Conservation (phyloP, 2,888 invertebrate species). For the Tipula vernalis region DNA sequence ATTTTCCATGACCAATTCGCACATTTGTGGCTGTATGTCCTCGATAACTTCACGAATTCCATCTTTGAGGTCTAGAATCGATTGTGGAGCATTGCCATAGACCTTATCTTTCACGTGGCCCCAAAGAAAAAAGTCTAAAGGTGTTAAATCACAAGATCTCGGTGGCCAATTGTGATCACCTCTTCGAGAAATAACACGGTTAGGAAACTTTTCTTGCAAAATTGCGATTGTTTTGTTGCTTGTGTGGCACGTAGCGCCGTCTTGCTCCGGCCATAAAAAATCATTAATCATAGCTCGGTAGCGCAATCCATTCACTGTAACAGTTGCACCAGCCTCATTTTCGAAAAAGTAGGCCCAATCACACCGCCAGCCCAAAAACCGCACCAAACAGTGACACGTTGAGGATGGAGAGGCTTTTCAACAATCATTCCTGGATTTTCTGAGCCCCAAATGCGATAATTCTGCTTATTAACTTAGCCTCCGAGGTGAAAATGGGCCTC, state of each 20-base stretch:
- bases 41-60: neutral
- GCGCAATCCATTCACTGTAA: no score
- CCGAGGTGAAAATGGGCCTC: no score
- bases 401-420: no score
- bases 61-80: neutral
- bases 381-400: no score
- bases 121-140: neutral
- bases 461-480: no score
- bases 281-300: no score
- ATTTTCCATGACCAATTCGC: neutral
- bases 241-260: conserved; percentile 7
- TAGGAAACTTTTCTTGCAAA: neutral
- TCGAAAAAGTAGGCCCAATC: no score
- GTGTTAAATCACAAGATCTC: neutral
- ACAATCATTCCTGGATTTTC: no score
- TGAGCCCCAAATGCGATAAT: no score
- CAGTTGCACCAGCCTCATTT: no score
- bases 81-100: neutral
- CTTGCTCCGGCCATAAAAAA: no score
- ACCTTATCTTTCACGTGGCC: neutral
- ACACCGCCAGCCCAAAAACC: no score
- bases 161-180: neutral
- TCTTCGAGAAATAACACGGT: neutral
- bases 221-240: neutral
- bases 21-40: neutral